Evolutionary conservation across 1,140 invertebrate genomes (phyloP), one percentile per base, ranked within the genome.

Genomic region (Nilaparvata lugens): DNA sequence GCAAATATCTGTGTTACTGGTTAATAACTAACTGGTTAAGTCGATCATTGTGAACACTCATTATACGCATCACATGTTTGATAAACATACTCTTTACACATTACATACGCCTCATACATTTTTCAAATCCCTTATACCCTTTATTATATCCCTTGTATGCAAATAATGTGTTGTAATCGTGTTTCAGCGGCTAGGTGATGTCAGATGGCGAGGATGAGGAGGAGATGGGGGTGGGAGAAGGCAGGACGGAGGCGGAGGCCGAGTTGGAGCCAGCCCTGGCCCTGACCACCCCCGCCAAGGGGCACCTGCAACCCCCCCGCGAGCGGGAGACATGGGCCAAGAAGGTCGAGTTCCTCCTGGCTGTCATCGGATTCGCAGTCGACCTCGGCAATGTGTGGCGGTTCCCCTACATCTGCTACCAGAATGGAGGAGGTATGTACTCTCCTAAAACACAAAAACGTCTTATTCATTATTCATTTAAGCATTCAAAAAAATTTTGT

Each of bases 371-470:
- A 4, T 94, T 94, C 66, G 91, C 91, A 0, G 91, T 95, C 1
- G 91, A 94, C 75, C 77, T 95, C 61, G 90, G 90, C 6, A 95
- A 95, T 70, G 89, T 95, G 1, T 95, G 91, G 91, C 78, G 92
- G 64, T 89, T 90, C 73, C 87, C 88, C 19, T 89, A 88, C 68
- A 78, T 89, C 21, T 88, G 86, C 72, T 90, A 89, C 70, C 83
- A 84, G 65, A 88, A 89, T 70, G 88, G 88, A 2, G 88, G 88
- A 64, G 88, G 88, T 89, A 72, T 81, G 78, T 76, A 23, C 45
- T 5, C n/a, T 16, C 19, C 31, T 35, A 35, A 35, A 3, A 35
- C 9, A 35, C n/a, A 35, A 6, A 35, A 35, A 9, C 31, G 13
- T 35, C 13, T 11, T 35, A 11, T 28, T 28, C 2, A 35, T 35